These are phyloP conservation scores for Stenchaetothrips biformis DNA, from an alignment of 2,888 invertebrate species.

Conservation along the genomic window DNA sequence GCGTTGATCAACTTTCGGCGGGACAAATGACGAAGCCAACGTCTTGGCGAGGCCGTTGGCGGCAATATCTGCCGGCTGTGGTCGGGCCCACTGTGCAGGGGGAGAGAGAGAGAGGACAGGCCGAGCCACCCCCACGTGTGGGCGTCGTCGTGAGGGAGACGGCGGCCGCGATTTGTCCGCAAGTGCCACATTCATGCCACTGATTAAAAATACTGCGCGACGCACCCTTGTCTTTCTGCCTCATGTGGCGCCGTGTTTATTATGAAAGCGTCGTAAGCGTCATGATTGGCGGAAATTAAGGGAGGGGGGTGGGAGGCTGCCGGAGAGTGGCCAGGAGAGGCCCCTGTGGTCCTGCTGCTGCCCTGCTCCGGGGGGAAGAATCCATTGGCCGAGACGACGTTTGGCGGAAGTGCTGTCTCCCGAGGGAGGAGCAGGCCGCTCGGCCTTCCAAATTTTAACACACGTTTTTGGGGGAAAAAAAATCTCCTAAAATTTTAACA, in stretches of 20 bases:
- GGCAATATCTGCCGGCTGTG: too few species aligned
- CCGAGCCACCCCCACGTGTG: too few species aligned
- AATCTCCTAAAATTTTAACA: too few species aligned
- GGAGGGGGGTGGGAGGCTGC: background rate
- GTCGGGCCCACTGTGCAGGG: too few species aligned
- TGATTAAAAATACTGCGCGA: constrained; percentile 13
- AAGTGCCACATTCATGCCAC: constrained; percentile 15
- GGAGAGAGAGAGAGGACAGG: too few species aligned
- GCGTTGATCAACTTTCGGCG: background rate
- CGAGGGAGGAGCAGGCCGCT: too few species aligned
- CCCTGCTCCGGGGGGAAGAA: background rate
- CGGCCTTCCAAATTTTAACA: too few species aligned
- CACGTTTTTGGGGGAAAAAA: too few species aligned
- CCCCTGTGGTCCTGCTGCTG: too few species aligned
- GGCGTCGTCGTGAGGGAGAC: background rate
- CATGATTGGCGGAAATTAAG: constrained; percentile 22
- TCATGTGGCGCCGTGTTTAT: constrained; percentile 23
- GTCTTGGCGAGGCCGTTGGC: too few species aligned
- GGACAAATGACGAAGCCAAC: background rate
- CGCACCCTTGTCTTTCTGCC: constrained; percentile 7
- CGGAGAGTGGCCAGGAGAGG: too few species aligned
- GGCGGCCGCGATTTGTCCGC: background rate
- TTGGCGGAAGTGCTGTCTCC: too few species aligned
- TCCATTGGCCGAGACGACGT: background rate
- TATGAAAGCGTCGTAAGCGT: background rate